Evolutionary conservation across 2,797 vertebrate genomes (phyloP), one percentile per base, ranked within the genome.

Genomic region (Platalea minor): DNA sequence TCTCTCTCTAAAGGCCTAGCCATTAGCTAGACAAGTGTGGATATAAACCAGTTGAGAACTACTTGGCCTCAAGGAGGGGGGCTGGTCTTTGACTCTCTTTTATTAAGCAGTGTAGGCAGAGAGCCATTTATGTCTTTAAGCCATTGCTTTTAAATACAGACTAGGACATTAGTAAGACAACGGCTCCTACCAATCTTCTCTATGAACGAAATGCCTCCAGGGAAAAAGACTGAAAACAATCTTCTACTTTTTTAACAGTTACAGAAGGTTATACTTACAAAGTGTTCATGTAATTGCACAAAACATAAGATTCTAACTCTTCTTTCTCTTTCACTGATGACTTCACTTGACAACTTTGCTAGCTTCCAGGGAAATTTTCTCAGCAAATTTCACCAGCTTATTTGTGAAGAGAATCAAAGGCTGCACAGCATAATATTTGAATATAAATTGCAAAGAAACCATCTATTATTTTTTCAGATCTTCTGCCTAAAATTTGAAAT

Each of bases 41-140:
- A 68, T 95, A 93, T 68, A 88, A 95, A 90, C 76, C 83, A 68
- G 45, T n/a, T 94, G 72, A 91, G 95, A 95, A 90, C 60, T 93
- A 50, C 57, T 94, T 91, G 65, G 80, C 79, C 73, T 81, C 50
- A 57, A 86, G 88, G 79, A 93, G 9, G 37, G 50, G 93, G 41
- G 46, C 1, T 94, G 76, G 73, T 90, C 85, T 96, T 94, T 88
- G 69, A 74, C 64, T 93, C 35, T 59, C 23, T 91, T 88, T 94
- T 75, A 93, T 90, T 96, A 90, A 83, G 25, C 35, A 82, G 31
- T 59, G 51, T 46, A 82, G 77, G 33, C 67, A 91, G 89, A 68
- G 25, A 95, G 18, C 29, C 35, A 65, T 88, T 95, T 91, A n/a
- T 76, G 61, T 72, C 33, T 92, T 88, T 84, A 95, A 91, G 88